Base-by-base conservation (phyloP, 2,888 invertebrate species). In the Euphydryas editha region DNA sequence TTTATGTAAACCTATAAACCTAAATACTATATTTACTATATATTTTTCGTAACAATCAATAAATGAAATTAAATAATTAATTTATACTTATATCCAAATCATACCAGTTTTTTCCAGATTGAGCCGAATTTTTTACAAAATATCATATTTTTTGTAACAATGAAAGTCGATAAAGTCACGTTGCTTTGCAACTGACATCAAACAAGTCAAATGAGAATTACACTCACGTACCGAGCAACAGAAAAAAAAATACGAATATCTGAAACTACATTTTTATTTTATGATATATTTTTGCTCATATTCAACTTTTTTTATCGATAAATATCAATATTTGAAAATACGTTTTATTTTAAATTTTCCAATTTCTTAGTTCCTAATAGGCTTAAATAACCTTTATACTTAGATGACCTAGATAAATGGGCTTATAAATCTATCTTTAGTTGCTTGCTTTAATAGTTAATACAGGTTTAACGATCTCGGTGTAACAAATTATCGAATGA, bases 131-230 rank as follows among this genome's bases (percentile, higher is more conserved):
- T 44, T 44, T 44, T 15, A 44, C 42, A 44, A 44, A 44, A n/a
- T 15, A n/a, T 44, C 1, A 1, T 44, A 44, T 44, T 44, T 44
- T 44, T 44, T n/a, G 1, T 15, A 15, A 30, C 30, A 30, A 44
- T 44, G n/a, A 44, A 44, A 44, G n/a, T n/a, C 42, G 15, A 44
- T 44, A 44, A 44, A 44, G 42, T 44, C 42, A 44, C 42, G 42
- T 44, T 44, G 42, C 42, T 44, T n/a, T 44, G 42, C 15, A 44
- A 15, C 42, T 44, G 42, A 44, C 42, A 44, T n/a, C 42, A 44
- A 44, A 44, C 42, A 15, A 44, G 10, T 11, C 39, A 39, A 39
- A 39, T 39, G 39, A 39, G 39, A 15, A 39, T 39, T 39, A 39
- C 39, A 39, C 39, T 39, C 39, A 39, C 39, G 39, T 39, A 39